Conservation (phyloP, 1,140 invertebrate species). For the Aphidius ervi region DNA sequence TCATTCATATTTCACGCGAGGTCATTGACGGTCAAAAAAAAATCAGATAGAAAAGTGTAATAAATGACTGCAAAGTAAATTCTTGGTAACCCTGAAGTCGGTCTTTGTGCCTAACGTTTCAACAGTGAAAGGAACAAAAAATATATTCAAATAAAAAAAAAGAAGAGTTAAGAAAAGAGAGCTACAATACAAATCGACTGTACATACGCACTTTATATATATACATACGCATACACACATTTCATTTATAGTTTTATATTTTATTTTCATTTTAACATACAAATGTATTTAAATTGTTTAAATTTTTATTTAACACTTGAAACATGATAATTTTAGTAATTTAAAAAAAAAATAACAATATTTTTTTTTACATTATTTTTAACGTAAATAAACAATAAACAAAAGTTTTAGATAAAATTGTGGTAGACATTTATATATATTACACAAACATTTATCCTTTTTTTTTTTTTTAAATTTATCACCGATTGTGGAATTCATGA, state of each 20-base stretch:
- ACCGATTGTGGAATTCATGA: too few species aligned
- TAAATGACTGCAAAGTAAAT: conserved; percentile 13
- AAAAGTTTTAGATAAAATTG: too few species aligned
- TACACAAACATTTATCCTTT: too few species aligned
- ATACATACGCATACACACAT: not conserved
- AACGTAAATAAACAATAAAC: too few species aligned
- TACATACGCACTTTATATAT: not conserved
- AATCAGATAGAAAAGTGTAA: conserved; percentile 1
- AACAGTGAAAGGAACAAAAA: conserved; percentile 10
- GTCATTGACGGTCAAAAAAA: conserved; percentile 13
- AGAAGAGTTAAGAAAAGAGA: conserved; percentile 5
- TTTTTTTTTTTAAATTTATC: too few species aligned
- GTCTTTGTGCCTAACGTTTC: conserved; percentile 19
- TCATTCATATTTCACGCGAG: not conserved
- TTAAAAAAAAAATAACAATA: not conserved
- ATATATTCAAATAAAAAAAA: not conserved
- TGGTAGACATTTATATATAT: too few species aligned
- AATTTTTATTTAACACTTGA: conserved; percentile 5
- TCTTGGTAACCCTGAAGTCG: conserved; percentile 22
- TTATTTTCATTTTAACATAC: conserved; percentile 6
- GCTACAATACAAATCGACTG: conserved; percentile 14
- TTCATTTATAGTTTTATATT: conserved; percentile 4
- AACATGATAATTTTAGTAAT: not conserved
- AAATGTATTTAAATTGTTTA: conserved; percentile 3
- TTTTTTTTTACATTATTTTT: not conserved